Conservation (phyloP, 2,797 vertebrate genomes). For the Girardinus metallicus region DNA sequence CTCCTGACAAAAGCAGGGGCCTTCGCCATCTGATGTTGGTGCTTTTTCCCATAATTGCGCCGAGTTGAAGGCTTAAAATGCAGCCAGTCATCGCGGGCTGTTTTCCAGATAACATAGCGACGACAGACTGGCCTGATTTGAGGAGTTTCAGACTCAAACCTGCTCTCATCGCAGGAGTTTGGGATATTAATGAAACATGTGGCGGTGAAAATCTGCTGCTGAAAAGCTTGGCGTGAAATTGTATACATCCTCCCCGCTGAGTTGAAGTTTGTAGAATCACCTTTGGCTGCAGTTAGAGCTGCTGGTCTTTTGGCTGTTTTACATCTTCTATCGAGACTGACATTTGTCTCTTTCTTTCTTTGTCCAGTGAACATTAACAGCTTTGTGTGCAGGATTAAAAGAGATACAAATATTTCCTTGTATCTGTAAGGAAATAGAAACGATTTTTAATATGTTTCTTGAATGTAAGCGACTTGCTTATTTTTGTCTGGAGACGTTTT, state of each 20-base stretch:
- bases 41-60: conserved; percentile 23
- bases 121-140: conserved; percentile 22
- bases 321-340: background rate
- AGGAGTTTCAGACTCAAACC: conserved; percentile 6
- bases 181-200: background rate
- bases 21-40: conserved; percentile 25
- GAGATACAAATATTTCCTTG: too few species aligned
- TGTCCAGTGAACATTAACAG: too few species aligned
- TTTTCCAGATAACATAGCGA: conserved; percentile 18
- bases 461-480: too few species aligned
- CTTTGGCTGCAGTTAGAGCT: background rate
- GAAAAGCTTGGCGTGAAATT: background rate
- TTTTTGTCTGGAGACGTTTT: too few species aligned
- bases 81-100: conserved; percentile 7
- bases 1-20: conserved; percentile 19
- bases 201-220: background rate
- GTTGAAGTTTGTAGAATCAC: background rate
- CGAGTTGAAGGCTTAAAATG: conserved; percentile 27
- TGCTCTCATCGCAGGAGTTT: background rate
- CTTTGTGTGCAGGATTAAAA: too few species aligned
- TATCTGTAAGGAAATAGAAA: too few species aligned
- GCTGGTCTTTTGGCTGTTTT: background rate
- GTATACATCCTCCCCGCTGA: background rate
- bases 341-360: background rate
- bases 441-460: too few species aligned